Percentiles rank a stretch among this genome's conserved stretches.
Evolutionary conservation across 2,113 vertebrate genomes (phyloP).

Genomic region (Neogale vison): DNA sequence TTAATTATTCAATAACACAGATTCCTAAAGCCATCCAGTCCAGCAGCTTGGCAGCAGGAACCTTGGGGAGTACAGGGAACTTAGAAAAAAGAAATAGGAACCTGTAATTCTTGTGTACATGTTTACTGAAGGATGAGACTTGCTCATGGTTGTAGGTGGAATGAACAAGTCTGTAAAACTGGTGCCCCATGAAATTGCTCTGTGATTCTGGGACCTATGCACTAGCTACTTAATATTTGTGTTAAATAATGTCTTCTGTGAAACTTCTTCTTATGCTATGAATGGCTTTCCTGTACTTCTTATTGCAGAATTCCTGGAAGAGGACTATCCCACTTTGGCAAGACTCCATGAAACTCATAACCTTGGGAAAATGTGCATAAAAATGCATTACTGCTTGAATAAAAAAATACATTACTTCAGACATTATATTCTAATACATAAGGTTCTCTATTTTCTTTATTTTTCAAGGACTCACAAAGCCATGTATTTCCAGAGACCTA

Average conservation of each 20-base stretch:
- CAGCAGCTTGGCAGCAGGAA: background rate
- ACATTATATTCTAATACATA: background rate
- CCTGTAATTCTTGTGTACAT: background rate
- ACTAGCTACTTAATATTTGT: background rate
- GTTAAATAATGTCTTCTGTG: background rate
- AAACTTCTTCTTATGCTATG: background rate
- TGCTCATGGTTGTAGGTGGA: background rate
- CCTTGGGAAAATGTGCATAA: background rate
- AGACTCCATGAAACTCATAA: conserved; percentile 26
- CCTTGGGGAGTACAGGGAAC: background rate
- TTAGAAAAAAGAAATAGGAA: background rate
- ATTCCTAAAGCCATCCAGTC: background rate
- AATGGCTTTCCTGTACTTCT: conserved; percentile 1
- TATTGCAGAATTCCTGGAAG: conserved; percentile 49
- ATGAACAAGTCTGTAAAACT: background rate
- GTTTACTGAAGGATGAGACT: background rate
- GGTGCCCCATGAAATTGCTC: background rate
- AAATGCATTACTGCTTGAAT: background rate
- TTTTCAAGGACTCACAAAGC: background rate
- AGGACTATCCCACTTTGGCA: background rate
- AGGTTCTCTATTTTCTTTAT: background rate
- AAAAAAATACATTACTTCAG: background rate
- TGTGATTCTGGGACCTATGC: background rate
- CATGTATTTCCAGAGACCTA: background rate
- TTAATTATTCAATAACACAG: background rate